phyloP scores from a whole-genome alignment of 2,797 vertebrate species.

The Orientallactaga sibirica region DNA sequence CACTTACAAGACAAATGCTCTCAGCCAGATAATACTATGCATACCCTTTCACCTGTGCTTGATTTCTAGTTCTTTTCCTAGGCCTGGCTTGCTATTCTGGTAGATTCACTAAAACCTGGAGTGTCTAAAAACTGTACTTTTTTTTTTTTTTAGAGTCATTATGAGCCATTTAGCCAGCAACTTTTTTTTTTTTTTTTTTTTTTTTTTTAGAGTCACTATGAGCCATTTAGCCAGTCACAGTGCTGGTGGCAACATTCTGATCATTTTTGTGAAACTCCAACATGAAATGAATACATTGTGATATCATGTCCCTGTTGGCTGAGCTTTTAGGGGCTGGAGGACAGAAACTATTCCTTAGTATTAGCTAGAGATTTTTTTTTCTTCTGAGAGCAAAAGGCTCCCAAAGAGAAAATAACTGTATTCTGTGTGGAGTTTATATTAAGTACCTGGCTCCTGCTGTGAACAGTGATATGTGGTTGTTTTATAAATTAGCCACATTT shows the following conservation, averaged over 20 bases:
- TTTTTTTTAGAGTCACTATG: too few species aligned
- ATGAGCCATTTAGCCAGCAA: not conserved
- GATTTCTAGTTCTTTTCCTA: not conserved
- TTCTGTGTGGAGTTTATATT: slow-evolving; percentile 69
- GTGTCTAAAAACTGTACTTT: not conserved
- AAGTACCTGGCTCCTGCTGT: slow-evolving; percentile 68
- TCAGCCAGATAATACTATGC: not conserved
- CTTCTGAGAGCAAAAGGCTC: slow-evolving; percentile 37
- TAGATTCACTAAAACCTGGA: not conserved
- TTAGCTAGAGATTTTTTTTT: slow-evolving; percentile 48
- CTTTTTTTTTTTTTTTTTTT: too few species aligned
- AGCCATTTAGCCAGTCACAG: not conserved
- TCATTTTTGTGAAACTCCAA: not conserved
- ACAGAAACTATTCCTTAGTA: not conserved
- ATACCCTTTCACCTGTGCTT: not conserved
- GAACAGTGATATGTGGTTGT: slow-evolving; percentile 66
- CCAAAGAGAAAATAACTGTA: slow-evolving; percentile 45
- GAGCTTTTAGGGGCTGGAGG: not conserved
- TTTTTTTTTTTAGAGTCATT: too few species aligned
- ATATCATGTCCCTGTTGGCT: not conserved
- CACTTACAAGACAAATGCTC: not conserved
- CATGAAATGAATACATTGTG: not conserved
- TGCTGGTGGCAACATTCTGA: not conserved
- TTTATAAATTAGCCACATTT: slow-evolving; percentile 83
- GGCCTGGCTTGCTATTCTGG: not conserved